Conservation (phyloP, 2,797 vertebrate genomes). For the Arremon brunneinucha region DNA sequence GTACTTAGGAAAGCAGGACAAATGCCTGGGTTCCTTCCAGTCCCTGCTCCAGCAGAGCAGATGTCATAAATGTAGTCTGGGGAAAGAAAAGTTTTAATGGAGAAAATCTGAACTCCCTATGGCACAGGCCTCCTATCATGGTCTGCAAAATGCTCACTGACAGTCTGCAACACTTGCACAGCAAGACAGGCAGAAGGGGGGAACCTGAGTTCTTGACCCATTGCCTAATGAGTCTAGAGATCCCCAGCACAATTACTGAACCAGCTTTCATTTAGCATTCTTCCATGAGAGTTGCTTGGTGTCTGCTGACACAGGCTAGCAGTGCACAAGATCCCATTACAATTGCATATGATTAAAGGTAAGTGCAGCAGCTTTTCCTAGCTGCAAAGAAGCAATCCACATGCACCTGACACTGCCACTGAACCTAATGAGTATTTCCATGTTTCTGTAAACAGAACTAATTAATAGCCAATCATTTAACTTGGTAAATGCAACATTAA, state of each 20-base stretch:
- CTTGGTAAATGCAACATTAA: constrained; percentile 47
- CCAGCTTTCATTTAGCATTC: constrained; percentile 35
- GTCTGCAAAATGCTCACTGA: neutral
- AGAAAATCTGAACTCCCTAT: neutral
- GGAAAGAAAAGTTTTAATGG: neutral
- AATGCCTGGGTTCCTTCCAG: neutral
- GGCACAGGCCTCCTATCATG: neutral
- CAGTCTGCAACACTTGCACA: neutral
- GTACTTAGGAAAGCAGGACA: neutral
- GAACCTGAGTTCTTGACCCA: neutral
- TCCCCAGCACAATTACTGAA: neutral
- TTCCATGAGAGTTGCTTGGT: neutral
- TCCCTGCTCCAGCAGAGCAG: neutral
- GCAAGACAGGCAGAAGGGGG: neutral
- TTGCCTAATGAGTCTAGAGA: constrained; percentile 19
- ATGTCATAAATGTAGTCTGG: neutral
- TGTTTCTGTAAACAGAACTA: constrained; percentile 59
- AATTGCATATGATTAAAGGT: neutral
- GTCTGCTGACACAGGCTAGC: constrained; percentile 18
- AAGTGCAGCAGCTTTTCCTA: neutral
- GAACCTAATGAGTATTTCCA: neutral
- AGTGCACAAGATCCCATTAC: neutral
- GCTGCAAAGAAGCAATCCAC: neutral
- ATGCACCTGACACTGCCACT: neutral
- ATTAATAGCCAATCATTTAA: constrained; percentile 33